These are phyloP conservation scores for Hucho hucho DNA, from an alignment of 2,113 vertebrate genomes.

Conservation along the genomic window DNA sequence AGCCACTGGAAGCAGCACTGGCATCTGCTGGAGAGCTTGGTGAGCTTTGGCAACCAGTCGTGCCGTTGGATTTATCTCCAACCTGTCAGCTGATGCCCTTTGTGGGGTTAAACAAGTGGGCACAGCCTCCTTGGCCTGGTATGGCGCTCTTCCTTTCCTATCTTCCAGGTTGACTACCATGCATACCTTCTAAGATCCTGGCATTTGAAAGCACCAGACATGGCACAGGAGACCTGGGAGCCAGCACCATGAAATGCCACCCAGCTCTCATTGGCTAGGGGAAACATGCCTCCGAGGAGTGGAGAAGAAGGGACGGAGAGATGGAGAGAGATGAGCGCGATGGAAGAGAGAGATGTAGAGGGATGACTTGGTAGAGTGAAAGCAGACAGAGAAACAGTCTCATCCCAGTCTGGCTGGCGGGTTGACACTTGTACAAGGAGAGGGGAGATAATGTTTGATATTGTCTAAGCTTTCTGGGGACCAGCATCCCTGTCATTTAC, in stretches of 20 bases:
- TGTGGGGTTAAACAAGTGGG: slow-evolving; percentile 7
- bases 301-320: background rate
- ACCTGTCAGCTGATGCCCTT: slow-evolving; percentile 11
- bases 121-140: background rate
- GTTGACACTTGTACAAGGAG: too few relatives aligned
- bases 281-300: background rate
- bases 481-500: too few relatives aligned
- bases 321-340: background rate
- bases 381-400: background rate
- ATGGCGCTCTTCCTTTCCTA: background rate
- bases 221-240: background rate
- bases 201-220: background rate
- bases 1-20: slow-evolving; percentile 1
- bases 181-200: background rate
- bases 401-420: background rate
- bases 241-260: background rate
- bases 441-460: too few relatives aligned
- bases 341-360: background rate
- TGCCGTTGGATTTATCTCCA: slow-evolving; percentile 12
- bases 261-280: background rate
- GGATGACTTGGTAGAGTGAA: too few relatives aligned
- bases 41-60: slow-evolving; percentile 2
- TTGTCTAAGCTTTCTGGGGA: too few relatives aligned
- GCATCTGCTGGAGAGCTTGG: slow-evolving; percentile 3
- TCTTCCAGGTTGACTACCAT: background rate